phyloP scores from a whole-genome alignment of 1,140 invertebrate genomes.

The Formica exsecta region DNA sequence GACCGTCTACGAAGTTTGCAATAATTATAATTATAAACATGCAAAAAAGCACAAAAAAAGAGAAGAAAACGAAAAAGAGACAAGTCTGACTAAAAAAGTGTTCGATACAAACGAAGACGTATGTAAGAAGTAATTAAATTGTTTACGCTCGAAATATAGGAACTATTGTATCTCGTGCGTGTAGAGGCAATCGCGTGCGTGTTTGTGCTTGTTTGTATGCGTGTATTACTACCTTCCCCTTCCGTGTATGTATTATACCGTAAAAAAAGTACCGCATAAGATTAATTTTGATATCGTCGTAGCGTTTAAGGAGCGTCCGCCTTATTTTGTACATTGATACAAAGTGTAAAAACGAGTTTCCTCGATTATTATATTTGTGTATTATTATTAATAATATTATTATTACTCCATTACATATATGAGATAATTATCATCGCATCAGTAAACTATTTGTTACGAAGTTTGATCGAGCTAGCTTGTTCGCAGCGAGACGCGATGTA shows the following conservation, averaged over 20 bases:
- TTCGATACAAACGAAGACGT: conserved; percentile 60
- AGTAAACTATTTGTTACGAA: conserved; percentile 69
- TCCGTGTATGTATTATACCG: conserved; percentile 75
- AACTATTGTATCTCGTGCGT: conserved; percentile 64
- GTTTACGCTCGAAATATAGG: conserved; percentile 53
- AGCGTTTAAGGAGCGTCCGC: conserved; percentile 67
- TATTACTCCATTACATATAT: conserved; percentile 58
- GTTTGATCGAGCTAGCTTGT: conserved; percentile 63
- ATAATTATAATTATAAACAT: conserved; percentile 9
- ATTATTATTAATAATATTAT: conserved; percentile 68
- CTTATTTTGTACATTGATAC: conserved; percentile 81
- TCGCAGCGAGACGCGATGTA: conserved; percentile 69
- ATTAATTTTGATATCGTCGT: conserved; percentile 76
- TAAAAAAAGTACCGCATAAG: conserved; percentile 69
- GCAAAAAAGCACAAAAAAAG: conserved; percentile 7
- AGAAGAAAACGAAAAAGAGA: conserved; percentile 29
- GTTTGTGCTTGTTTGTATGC: conserved; percentile 65
- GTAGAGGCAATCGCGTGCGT: conserved; percentile 57
- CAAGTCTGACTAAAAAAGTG: conserved; percentile 61
- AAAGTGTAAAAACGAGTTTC: conserved; percentile 80
- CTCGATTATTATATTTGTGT: conserved; percentile 62
- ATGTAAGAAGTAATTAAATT: conserved; percentile 48
- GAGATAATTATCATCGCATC: conserved; percentile 43
- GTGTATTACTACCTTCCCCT: conserved; percentile 58
- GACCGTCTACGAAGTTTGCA: conserved; percentile 39